These are phyloP conservation scores for Eupleurogrammus muticus DNA, from an alignment of 2,797 vertebrate species.

Conservation along the genomic window DNA sequence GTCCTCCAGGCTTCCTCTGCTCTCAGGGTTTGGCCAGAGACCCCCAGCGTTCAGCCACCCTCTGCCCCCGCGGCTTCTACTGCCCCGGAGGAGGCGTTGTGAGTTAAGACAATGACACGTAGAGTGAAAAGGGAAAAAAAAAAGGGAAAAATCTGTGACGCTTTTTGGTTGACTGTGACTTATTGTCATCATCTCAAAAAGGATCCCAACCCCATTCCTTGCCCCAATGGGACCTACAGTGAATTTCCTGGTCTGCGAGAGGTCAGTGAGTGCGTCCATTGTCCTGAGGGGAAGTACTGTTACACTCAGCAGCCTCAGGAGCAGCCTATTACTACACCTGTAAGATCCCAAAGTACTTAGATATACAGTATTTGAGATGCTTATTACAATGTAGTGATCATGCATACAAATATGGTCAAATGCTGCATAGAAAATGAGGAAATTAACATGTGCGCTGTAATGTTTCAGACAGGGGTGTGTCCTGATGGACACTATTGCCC, in stretches of 20 bases:
- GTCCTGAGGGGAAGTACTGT: conserved; percentile 88
- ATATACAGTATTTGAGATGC: not conserved
- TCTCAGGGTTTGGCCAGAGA: conserved; percentile 85
- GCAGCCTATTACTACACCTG: conserved; percentile 85
- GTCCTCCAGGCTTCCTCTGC: conserved; percentile 90
- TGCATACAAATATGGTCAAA: not conserved
- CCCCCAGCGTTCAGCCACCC: conserved; percentile 84
- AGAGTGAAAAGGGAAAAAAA: not conserved
- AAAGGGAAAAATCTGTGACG: not conserved
- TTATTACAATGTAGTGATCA: not conserved
- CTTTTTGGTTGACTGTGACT: not conserved
- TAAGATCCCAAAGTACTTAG: conserved; percentile 63
- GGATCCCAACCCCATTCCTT: conserved; percentile 86
- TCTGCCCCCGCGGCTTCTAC: conserved; percentile 91
- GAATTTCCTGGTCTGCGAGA: conserved; percentile 84
- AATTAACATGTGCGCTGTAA: conserved; percentile 11
- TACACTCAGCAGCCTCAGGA: conserved; percentile 81
- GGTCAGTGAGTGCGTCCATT: conserved; percentile 82
- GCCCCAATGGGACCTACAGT: conserved; percentile 90
- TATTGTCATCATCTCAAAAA: conserved; percentile 41
- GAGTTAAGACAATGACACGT: conserved; percentile 64
- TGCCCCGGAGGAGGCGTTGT: conserved; percentile 87
- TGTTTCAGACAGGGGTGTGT: conserved; percentile 87
- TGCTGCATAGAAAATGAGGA: not conserved
- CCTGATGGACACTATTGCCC: conserved; percentile 89